Evolutionary conservation across 2,888 invertebrate species (phyloP), one percentile per base, ranked within the genome.

Genomic region (Branchellion lobata): DNA sequence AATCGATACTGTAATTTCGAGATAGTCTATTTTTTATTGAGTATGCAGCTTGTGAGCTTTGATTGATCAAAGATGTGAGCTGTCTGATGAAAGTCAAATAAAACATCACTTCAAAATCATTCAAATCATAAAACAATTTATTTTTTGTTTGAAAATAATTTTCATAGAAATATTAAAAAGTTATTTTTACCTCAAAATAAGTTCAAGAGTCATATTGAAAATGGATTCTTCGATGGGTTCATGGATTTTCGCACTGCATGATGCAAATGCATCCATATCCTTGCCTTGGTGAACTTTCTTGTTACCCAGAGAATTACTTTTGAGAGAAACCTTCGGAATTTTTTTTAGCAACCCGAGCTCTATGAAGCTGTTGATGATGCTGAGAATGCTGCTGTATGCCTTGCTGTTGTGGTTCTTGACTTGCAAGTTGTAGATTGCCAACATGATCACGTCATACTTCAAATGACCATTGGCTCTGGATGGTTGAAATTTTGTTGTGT

Each of bases 341-440:
- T 77, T 33, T 82, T 86, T 85, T 40, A 88, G 84, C 0, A 95
- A 92, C 0, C 94, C 94, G 87, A 96, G 92, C 85, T 96, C 95
- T 88, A 98, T 91, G 0, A 99, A 88, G 0, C 95, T 91, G 85
- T 97, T 96, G 3, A 96, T 91, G 79, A 98, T 90, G 87, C 96
- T 96, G 27, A 99, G 88, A 85, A 96, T 93, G 0, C 94, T 93
- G 88, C 97, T 96, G 87, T 96, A 93, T 1, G 98, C 94, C 33
- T 96, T 90, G 31, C 95, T 89, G 0, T 94, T 94, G 82, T 91
- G 92, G 85, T 77, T 69, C 18, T 78, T 61, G 24, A 65, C 40
- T 14, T 81, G 68, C 27, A 81, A 51, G 29, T 74, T 75, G 40
- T 82, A 82, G 1, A 80, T 79, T 14, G 81, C 82, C 61, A 78